Conservation (phyloP, 2,888 invertebrate genomes). For the Eupithecia vulgata region DNA sequence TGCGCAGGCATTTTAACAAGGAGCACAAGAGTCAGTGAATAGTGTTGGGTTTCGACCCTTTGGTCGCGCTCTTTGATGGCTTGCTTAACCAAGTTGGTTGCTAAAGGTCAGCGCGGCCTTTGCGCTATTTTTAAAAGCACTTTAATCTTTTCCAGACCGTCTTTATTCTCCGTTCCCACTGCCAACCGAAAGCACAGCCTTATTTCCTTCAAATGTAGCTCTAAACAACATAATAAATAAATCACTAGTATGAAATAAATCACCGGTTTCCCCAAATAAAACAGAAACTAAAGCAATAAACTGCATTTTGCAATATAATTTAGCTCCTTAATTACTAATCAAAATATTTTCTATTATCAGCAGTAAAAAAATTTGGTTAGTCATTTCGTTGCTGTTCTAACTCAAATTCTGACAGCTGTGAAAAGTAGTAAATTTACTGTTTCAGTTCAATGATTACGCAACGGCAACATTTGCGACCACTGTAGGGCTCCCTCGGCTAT, state of each 20-base stretch:
- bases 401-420: not conserved
- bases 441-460: constrained; percentile 21
- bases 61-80: not conserved
- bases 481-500: constrained; percentile 58
- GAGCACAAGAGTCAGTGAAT: not conserved
- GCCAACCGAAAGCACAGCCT: not conserved
- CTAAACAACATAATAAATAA: no score
- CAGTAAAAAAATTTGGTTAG: not conserved
- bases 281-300: no score
- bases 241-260: no score
- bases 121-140: not conserved
- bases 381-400: not conserved
- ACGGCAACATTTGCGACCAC: constrained; percentile 44
- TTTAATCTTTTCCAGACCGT: not conserved
- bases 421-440: not conserved
- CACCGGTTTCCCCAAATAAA: not conserved
- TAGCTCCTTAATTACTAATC: not conserved
- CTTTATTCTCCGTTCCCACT: not conserved
- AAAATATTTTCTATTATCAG: not conserved
- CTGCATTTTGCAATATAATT: not conserved
- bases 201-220: not conserved
- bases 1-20: not conserved
- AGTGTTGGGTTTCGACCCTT: not conserved
- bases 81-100: not conserved
- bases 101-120: not conserved